phyloP scores from a whole-genome alignment of 2,113 vertebrate species.

The Ptyas mucosa region DNA sequence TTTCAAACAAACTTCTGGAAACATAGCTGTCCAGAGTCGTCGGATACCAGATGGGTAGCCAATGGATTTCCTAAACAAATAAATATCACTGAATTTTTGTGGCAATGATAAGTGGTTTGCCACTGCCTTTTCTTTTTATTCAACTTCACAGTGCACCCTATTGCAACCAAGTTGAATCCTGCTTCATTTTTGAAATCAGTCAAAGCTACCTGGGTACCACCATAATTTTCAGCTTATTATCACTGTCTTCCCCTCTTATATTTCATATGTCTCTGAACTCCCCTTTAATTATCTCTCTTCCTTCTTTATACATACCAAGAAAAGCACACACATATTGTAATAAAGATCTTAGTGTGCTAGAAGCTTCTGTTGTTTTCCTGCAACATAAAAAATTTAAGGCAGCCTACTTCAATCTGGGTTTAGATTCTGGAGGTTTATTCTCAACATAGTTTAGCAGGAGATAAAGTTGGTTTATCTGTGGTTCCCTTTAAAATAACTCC shows the following conservation, averaged over 20 bases:
- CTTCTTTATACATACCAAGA: background rate
- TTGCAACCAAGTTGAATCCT: background rate
- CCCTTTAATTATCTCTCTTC: background rate
- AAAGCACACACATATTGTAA: background rate
- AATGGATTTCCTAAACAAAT: background rate
- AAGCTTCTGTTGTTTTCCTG: background rate
- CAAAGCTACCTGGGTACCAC: background rate
- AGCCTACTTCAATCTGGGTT: background rate
- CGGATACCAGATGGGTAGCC: background rate
- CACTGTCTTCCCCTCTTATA: background rate
- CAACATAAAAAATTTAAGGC: background rate
- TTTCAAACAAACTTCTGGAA: background rate
- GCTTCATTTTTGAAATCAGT: background rate
- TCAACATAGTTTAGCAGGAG: background rate
- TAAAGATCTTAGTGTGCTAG: background rate
- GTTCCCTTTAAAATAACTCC: background rate
- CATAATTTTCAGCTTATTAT: background rate
- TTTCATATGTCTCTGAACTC: background rate
- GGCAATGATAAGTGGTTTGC: background rate
- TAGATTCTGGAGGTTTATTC: background rate
- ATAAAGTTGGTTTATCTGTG: background rate
- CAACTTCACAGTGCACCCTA: background rate
- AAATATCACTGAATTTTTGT: background rate
- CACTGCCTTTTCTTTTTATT: background rate
- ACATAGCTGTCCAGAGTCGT: background rate